Evolutionary conservation across 2,888 invertebrate genomes (phyloP).

Genomic region (Metallyticus violacea): DNA sequence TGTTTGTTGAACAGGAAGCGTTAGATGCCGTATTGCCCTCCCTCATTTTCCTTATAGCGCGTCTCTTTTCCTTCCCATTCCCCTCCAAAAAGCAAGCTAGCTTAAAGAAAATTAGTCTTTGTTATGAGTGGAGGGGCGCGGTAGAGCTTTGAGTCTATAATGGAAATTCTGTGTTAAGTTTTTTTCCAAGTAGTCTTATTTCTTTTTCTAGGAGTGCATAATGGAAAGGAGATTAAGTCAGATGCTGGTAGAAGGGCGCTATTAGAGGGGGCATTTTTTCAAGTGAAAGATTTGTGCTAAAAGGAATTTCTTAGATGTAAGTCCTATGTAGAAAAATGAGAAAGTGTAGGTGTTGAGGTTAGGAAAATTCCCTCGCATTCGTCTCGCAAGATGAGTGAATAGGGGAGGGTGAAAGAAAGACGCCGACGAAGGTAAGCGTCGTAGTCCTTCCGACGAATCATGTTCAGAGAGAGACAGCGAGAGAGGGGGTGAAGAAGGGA

Average conservation of each 20-base stretch:
- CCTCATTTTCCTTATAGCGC: not conserved
- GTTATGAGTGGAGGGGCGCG: not conserved
- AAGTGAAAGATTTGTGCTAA: not conserved
- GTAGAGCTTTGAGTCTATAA: not conserved
- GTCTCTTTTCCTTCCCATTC: not conserved
- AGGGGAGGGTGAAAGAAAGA: not conserved
- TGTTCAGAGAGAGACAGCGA: not conserved
- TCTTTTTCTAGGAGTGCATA: not conserved
- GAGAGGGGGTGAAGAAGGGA: not conserved
- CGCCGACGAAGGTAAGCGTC: constrained; percentile 1
- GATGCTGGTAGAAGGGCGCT: not conserved
- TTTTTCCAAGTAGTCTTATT: not conserved
- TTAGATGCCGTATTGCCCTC: not conserved
- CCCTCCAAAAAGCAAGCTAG: not conserved
- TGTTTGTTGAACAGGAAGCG: not conserved
- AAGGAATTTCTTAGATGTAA: constrained; percentile 2
- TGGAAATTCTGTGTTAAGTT: not conserved
- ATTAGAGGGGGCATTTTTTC: not conserved
- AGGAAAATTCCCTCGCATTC: constrained; percentile 21
- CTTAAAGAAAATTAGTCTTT: not conserved
- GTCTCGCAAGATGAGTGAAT: constrained; percentile 13
- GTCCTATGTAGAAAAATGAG: not conserved
- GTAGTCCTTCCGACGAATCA: constrained; percentile 11
- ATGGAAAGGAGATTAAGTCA: not conserved
- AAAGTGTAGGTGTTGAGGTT: not conserved